Base-by-base conservation (phyloP, 2,888 invertebrate genomes). In the Hedya salicella region DNA sequence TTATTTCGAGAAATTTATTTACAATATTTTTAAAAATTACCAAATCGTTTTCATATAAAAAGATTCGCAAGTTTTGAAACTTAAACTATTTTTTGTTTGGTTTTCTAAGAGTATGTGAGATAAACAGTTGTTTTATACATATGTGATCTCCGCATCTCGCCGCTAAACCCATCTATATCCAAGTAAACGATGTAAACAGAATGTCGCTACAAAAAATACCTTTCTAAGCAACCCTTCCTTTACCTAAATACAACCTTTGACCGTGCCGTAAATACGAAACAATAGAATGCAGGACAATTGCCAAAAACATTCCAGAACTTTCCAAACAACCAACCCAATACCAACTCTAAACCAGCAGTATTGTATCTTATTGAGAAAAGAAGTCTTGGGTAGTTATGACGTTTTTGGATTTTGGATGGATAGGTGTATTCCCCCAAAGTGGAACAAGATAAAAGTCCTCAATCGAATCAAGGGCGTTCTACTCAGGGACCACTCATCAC, bases 401-500 rank as follows among this genome's bases (percentile, higher is more conserved):
- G 9, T 17, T 46, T 44, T 44, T 4, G 17, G 16, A 0, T 17
- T 19, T 19, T 0, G n/a, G 16, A 3, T 30, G 14, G 14, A 54
- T 16, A 56, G 56, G 49, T 56, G 19, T 63, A 40, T 49, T 63
- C 48, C 48, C 56, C 62, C 54, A 39, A 54, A 40, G 39, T 48
- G 40, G 63, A 57, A 64, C 57, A 64, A 42, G 56, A 64, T 64
- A 50, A 57, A 64, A 57, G 40, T 64, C 57, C 42, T 42, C 56
- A 57, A 64, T 64, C 63, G 63, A 64, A 64, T 64, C 56, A 64
- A 36, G 57, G 49, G 42, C 42, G 57, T 64, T 64, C 42, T 57
- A 50, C 57, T 64, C 56, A 32, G 50, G 21, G 56, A 56, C 49
- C 63, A 64, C 63, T 64, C 63, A 57, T 64, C 63, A 64, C 57